Evolutionary conservation across 2,113 vertebrate species (phyloP).

Genomic region (Bagarius yarrelli): DNA sequence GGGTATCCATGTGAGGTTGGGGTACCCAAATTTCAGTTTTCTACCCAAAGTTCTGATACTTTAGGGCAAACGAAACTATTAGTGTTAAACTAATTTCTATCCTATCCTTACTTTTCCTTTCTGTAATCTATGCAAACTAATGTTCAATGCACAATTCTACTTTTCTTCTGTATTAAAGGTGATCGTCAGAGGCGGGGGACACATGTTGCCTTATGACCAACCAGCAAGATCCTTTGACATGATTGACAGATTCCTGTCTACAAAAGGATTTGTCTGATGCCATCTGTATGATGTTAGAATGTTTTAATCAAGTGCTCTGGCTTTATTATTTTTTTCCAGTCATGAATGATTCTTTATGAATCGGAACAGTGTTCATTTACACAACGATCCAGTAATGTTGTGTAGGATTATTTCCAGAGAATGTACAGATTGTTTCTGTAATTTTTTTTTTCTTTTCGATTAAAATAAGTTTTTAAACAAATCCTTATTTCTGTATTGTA

Average conservation of each 20-base stretch:
- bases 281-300: background rate
- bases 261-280: conserved; percentile 60
- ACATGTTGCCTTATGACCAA: conserved; percentile 80
- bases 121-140: background rate
- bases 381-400: background rate
- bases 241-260: conserved; percentile 83
- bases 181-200: conserved; percentile 79
- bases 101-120: background rate
- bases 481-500: background rate
- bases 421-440: conserved; percentile 10
- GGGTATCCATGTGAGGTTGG: too few relatives aligned
- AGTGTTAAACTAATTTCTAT: background rate
- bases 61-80: too few relatives aligned
- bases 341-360: background rate
- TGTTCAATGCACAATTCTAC: background rate
- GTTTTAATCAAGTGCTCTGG: background rate
- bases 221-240: conserved; percentile 79
- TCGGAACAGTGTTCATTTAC: background rate
- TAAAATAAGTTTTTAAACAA: conserved; percentile 20
- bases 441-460: conserved; percentile 6
- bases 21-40: too few relatives aligned
- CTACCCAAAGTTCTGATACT: too few relatives aligned
- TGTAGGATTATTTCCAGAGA: background rate
- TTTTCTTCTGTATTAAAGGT: conserved; percentile 62
- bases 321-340: background rate